These are phyloP conservation scores for Oedothorax gibbosus DNA, from an alignment of 1,140 invertebrate genomes.

Conservation along the genomic window DNA sequence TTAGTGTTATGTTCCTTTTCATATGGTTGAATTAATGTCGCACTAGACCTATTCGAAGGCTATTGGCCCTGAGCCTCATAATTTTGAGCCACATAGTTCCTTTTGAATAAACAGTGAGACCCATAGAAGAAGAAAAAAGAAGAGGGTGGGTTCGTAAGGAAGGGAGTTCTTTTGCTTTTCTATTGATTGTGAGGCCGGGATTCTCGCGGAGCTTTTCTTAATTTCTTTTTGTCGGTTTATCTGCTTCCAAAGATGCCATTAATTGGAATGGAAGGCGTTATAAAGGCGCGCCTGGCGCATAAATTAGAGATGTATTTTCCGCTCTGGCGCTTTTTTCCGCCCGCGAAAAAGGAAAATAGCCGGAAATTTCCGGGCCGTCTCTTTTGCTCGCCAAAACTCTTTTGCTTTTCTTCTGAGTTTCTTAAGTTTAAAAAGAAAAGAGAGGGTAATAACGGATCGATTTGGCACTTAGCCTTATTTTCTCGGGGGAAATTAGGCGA, in stretches of 20 bases:
- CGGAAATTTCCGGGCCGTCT: constrained; percentile 41
- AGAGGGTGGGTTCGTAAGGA: not conserved
- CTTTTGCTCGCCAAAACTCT: not conserved
- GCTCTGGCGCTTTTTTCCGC: constrained; percentile 52
- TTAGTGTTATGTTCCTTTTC: too few relatives aligned
- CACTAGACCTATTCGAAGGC: too few relatives aligned
- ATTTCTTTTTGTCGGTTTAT: constrained; percentile 61
- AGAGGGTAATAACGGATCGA: constrained; percentile 50
- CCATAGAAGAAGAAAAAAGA: too few relatives aligned
- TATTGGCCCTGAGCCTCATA: too few relatives aligned
- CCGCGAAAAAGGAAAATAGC: constrained; percentile 57
- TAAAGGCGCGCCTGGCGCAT: constrained; percentile 31
- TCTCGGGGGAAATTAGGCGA: constrained; percentile 7
- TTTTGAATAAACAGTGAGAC: too few relatives aligned
- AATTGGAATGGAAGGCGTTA: constrained; percentile 55
- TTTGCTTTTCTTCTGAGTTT: not conserved
- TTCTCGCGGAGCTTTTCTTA: constrained; percentile 50
- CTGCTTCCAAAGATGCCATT: constrained; percentile 58
- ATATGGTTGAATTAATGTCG: too few relatives aligned
- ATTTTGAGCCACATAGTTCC: too few relatives aligned
- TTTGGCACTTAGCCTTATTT: constrained; percentile 54
- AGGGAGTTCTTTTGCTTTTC: constrained; percentile 10
- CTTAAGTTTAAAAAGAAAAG: constrained; percentile 26
- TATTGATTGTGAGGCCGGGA: not conserved
- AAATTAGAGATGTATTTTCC: constrained; percentile 48